A percentile compares a stretch with the other conserved stretches of the same genome.
Conservation (phyloP, 2,888 invertebrate species). For the Troides aeacus region DNA sequence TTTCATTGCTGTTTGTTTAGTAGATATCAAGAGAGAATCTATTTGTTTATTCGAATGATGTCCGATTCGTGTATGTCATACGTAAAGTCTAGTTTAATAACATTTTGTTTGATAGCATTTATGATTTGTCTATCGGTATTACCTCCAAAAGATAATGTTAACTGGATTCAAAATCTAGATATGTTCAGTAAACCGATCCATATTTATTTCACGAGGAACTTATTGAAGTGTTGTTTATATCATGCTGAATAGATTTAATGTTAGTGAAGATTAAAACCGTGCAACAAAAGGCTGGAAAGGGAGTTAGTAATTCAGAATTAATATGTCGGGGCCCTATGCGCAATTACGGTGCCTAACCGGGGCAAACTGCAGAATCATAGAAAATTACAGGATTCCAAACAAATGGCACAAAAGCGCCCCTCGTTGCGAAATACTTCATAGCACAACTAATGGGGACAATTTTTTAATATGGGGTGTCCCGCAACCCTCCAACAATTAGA, state of each 20-base stretch:
- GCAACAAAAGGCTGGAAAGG: constrained; percentile 60
- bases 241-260: constrained; percentile 43
- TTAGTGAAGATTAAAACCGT: constrained; percentile 65
- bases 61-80: neutral
- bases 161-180: no score
- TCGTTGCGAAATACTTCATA: constrained; percentile 52
- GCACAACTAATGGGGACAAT: constrained; percentile 67
- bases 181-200: no score
- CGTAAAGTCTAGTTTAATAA: no score
- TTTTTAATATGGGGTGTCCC: constrained; percentile 71
- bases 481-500: constrained; percentile 60
- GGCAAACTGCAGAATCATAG: constrained; percentile 72
- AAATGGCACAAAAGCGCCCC: constrained; percentile 63
- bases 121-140: no score
- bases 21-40: constrained; percentile 55
- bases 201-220: neutral
- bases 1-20: constrained; percentile 55
- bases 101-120: no score
- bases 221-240: constrained; percentile 16
- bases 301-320: constrained; percentile 64
- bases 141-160: no score
- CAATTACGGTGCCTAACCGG: constrained; percentile 61
- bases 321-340: constrained; percentile 49
- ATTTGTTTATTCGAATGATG: constrained; percentile 42
- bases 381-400: constrained; percentile 75